These are phyloP conservation scores for Cataglyphis cursor DNA, from an alignment of 2,888 invertebrate species.

Conservation along the genomic window DNA sequence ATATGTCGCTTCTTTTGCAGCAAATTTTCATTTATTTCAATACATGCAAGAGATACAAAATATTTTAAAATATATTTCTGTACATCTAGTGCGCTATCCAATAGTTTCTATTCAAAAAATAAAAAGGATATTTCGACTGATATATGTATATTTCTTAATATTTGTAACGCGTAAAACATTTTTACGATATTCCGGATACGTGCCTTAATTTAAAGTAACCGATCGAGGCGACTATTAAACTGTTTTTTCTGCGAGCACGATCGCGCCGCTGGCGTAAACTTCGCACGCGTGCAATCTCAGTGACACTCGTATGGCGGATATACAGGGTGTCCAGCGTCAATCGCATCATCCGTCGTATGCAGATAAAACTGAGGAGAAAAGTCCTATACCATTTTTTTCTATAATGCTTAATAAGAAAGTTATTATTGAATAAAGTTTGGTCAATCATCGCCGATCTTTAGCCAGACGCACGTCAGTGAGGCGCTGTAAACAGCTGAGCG, in stretches of 20 bases:
- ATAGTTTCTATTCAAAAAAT: neutral
- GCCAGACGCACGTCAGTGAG: too few species aligned
- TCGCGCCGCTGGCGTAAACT: slow-evolving; percentile 60
- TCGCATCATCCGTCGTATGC: too few species aligned
- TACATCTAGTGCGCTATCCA: neutral
- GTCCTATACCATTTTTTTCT: too few species aligned
- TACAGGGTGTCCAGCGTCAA: too few species aligned
- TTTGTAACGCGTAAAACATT: slow-evolving; percentile 29
- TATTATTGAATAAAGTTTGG: too few species aligned
- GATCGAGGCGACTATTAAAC: slow-evolving; percentile 30
- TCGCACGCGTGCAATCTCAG: slow-evolving; percentile 58
- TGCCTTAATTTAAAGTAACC: slow-evolving; percentile 41
- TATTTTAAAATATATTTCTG: neutral
- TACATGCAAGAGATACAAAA: neutral
- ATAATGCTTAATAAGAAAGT: too few species aligned
- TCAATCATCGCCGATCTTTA: too few species aligned
- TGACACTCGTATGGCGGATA: slow-evolving; percentile 61
- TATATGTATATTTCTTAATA: slow-evolving; percentile 8
- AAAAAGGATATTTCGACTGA: neutral
- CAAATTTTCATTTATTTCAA: slow-evolving; percentile 11
- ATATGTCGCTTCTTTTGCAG: neutral
- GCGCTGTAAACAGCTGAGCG: too few species aligned
- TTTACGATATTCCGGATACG: slow-evolving; percentile 29
- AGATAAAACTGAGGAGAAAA: too few species aligned
- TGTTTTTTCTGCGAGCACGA: slow-evolving; percentile 42